phyloP scores from a whole-genome alignment of 1,140 invertebrate species.

The Anoplophora glabripennis region DNA sequence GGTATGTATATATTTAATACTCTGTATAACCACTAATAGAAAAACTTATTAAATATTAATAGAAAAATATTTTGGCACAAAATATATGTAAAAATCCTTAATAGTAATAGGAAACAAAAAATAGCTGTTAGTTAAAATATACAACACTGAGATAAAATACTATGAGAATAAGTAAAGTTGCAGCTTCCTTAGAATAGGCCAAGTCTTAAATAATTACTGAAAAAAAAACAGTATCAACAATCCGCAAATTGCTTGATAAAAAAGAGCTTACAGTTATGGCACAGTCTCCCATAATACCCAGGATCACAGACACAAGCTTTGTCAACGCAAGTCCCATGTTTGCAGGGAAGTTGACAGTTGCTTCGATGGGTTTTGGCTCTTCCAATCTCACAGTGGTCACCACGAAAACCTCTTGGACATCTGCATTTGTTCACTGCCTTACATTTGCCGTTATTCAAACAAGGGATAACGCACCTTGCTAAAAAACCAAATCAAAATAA shows the following conservation, averaged over 20 bases:
- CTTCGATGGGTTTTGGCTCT: conserved; percentile 62
- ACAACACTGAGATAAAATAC: not conserved
- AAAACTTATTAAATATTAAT: not conserved
- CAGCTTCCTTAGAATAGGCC: not conserved
- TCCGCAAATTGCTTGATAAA: not conserved
- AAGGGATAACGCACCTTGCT: conserved; percentile 88
- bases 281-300: conserved; percentile 70
- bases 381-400: conserved; percentile 84
- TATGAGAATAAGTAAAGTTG: not conserved
- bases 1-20: conserved; percentile 2
- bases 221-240: not conserved
- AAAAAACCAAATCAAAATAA: conserved; percentile 16
- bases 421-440: conserved; percentile 82
- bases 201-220: not conserved
- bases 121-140: not conserved
- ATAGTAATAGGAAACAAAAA: not conserved
- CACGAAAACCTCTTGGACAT: conserved; percentile 72
- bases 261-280: conserved; percentile 58
- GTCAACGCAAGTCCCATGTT: conserved; percentile 68
- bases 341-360: conserved; percentile 66
- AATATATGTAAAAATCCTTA: conserved; percentile 1
- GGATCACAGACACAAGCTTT: conserved; percentile 70
- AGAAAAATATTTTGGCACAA: conserved; percentile 6
- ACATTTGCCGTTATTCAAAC: conserved; percentile 80
- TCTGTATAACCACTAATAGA: not conserved